Percentiles rank a stretch among this genome's conserved stretches.
Conservation (phyloP, 2,888 invertebrate species). For the Amblyteles armatorius region DNA sequence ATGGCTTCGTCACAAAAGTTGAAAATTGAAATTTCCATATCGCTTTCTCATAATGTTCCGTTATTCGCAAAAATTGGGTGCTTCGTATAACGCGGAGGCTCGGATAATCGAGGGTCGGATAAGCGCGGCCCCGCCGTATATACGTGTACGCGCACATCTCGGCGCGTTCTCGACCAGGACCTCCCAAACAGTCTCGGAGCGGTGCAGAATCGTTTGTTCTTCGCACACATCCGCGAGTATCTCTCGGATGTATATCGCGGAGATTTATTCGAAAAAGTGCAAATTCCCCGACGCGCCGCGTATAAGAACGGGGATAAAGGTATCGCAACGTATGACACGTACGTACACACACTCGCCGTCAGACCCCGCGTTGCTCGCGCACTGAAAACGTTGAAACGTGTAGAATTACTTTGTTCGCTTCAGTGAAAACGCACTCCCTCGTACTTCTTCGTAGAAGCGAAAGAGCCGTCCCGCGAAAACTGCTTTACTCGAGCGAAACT, state of each 20-base stretch:
- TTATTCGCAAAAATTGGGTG: too few relatives aligned
- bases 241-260: not conserved
- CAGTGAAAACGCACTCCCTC: conserved; percentile 53
- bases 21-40: too few relatives aligned
- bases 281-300: not conserved
- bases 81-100: too few relatives aligned
- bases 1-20: too few relatives aligned
- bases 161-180: not conserved
- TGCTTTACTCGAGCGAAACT: conserved; percentile 61
- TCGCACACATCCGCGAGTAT: not conserved
- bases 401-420: conserved; percentile 66
- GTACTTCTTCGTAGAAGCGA: conserved; percentile 1
- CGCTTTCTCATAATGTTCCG: too few relatives aligned
- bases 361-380: not conserved
- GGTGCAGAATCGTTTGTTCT: not conserved
- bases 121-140: too few relatives aligned
- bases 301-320: conserved; percentile 2
- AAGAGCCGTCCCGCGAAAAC: conserved; percentile 37
- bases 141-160: too few relatives aligned
- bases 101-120: too few relatives aligned
- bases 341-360: conserved; percentile 2
- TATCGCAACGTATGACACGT: conserved; percentile 13
- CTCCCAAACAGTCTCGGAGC: not conserved
- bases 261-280: conserved; percentile 10
- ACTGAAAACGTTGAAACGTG: conserved; percentile 51